Percentiles rank a stretch among this genome's conserved stretches.
Conservation (phyloP, 2,888 invertebrate species). For the Trichogramma dendrolimi region DNA sequence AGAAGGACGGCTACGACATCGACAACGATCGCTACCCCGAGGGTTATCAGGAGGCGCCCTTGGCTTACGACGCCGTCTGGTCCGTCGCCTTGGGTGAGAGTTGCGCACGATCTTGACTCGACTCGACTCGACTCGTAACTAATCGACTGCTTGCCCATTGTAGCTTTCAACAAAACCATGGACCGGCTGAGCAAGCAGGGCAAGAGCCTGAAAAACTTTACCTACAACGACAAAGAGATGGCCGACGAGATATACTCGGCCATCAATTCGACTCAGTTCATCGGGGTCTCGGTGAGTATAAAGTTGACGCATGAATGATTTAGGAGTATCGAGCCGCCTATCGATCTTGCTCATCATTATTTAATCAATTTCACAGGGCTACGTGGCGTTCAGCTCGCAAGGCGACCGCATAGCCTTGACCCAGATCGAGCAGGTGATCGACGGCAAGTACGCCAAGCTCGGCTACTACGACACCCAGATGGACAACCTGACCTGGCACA, state of each 20-base stretch:
- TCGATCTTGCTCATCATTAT: background rate
- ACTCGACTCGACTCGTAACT: background rate
- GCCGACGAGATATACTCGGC: constrained; percentile 95
- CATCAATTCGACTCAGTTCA: constrained; percentile 96
- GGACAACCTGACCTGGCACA: constrained; percentile 92
- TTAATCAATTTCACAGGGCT: constrained; percentile 64
- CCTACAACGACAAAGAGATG: constrained; percentile 90
- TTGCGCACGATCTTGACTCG: background rate
- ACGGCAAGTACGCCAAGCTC: constrained; percentile 88
- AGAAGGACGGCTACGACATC: constrained; percentile 78
- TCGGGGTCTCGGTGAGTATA: constrained; percentile 90
- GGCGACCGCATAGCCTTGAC: constrained; percentile 98
- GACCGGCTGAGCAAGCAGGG: constrained; percentile 75
- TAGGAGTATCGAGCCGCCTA: background rate
- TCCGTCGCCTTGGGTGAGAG: constrained; percentile 84
- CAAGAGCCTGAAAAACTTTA: constrained; percentile 88
- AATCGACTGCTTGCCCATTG: background rate
- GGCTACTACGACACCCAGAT: constrained; percentile 95
- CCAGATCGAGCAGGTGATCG: constrained; percentile 94
- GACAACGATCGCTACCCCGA: constrained; percentile 83
- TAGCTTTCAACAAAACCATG: constrained; percentile 65
- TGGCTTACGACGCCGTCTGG: constrained; percentile 99
- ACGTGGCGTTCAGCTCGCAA: constrained; percentile 96
- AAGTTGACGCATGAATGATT: constrained; percentile 1
- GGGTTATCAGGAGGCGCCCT: constrained; percentile 95